Evolutionary conservation across 2,888 invertebrate genomes (phyloP).

Genomic region (Cataglyphis albicans): DNA sequence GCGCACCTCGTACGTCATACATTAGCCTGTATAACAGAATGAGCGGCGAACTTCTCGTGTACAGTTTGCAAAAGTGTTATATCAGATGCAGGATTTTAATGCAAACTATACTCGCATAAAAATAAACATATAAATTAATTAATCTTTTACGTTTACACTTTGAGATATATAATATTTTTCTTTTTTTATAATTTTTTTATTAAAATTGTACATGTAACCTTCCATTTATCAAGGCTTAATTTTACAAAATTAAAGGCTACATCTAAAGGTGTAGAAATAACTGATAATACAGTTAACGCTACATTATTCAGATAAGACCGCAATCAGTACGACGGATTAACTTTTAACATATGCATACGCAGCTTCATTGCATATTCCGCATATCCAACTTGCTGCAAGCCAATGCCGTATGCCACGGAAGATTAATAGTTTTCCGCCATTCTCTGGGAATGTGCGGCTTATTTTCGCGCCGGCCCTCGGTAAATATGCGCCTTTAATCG

Average conservation of each 20-base stretch:
- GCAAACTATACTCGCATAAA: not conserved
- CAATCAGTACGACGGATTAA: slow-evolving; percentile 18
- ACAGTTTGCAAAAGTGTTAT: not conserved
- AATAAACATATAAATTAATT: slow-evolving; percentile 2
- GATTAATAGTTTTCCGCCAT: slow-evolving; percentile 52
- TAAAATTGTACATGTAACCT: not conserved
- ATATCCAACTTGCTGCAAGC: not conserved
- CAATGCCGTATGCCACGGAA: slow-evolving; percentile 35
- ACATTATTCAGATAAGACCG: slow-evolving; percentile 23
- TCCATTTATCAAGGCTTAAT: not conserved
- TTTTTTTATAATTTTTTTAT: not conserved
- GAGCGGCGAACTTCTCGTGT: slow-evolving; percentile 52
- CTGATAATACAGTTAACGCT: slow-evolving; percentile 24
- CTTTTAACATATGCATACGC: slow-evolving; percentile 19
- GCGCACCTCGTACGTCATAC: slow-evolving; percentile 65
- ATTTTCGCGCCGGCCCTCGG: slow-evolving; percentile 32
- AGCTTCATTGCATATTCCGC: slow-evolving; percentile 27
- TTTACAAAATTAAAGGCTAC: slow-evolving; percentile 6
- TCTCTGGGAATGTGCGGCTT: slow-evolving; percentile 49
- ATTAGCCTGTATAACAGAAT: slow-evolving; percentile 65
- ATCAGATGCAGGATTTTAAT: not conserved
- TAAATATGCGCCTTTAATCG: slow-evolving; percentile 46
- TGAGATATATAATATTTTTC: not conserved
- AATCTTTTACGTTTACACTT: not conserved
- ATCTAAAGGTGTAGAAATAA: slow-evolving; percentile 13